A percentile compares a stretch with the other conserved stretches of the same genome.
Conservation (phyloP, 2,113 vertebrate genomes). For the Tyrannus savana region DNA sequence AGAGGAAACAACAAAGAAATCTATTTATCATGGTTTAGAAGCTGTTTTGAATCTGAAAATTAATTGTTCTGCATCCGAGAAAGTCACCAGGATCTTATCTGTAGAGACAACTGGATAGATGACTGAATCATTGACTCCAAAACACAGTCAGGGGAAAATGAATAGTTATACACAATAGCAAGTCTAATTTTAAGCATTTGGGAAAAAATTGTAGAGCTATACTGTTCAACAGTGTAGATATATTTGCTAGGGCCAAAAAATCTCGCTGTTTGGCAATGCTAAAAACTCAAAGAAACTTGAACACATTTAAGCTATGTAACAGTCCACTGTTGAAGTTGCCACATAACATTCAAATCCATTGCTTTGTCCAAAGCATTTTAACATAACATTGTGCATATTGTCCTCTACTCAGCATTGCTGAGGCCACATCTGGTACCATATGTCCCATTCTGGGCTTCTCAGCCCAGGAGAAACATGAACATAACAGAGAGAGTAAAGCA, state of each 20-base stretch:
- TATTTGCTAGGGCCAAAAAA: not conserved
- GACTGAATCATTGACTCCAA: not conserved
- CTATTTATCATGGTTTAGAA: not conserved
- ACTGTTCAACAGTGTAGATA: not conserved
- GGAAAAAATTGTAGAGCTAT: not conserved
- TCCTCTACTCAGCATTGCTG: not conserved
- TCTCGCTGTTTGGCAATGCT: not conserved
- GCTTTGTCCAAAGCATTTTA: not conserved
- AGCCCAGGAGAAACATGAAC: not conserved
- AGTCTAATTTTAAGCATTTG: not conserved
- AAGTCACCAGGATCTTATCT: not conserved
- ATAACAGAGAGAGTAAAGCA: not conserved
- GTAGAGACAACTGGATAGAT: not conserved
- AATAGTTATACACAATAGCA: not conserved
- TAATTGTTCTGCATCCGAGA: not conserved
- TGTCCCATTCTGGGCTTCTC: not conserved
- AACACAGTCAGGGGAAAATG: not conserved
- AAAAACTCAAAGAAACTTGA: not conserved
- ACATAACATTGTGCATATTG: fast-evolving
- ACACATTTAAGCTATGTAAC: not conserved
- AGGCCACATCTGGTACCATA: not conserved
- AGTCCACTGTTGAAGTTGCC: not conserved
- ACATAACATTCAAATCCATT: not conserved
- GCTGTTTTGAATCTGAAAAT: not conserved
- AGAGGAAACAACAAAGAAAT: not conserved